These are phyloP conservation scores for Carassius auratus DNA, from an alignment of 2,113 vertebrate genomes.

Conservation along the genomic window DNA sequence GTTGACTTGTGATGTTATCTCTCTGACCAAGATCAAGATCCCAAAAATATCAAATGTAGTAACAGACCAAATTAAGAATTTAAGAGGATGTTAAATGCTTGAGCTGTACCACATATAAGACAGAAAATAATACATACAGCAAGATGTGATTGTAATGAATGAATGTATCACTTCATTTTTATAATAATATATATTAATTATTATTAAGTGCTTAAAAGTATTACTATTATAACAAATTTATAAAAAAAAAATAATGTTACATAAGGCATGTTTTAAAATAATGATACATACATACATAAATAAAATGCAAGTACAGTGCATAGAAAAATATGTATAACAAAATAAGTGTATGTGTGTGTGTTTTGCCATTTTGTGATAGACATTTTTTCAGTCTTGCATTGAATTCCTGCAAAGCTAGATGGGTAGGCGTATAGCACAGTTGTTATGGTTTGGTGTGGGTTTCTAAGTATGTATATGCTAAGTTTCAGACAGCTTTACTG, in stretches of 20 bases:
- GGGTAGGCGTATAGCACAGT: slow-evolving; percentile 18
- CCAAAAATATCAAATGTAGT: not conserved
- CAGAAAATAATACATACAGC: not conserved
- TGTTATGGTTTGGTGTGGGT: slow-evolving; percentile 20
- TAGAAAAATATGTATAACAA: not conserved
- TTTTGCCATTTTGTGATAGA: not conserved
- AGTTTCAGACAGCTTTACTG: not conserved
- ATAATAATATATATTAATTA: not conserved
- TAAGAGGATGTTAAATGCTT: not conserved
- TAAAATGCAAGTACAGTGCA: not conserved
- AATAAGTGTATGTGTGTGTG: not conserved
- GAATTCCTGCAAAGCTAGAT: slow-evolving; percentile 31
- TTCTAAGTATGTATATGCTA: slow-evolving; percentile 10
- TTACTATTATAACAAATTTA: not conserved
- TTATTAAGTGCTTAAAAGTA: not conserved
- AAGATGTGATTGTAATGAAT: not conserved
- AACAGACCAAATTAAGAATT: not conserved
- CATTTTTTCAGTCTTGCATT: slow-evolving; percentile 22
- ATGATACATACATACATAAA: not conserved
- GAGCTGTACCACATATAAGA: not conserved
- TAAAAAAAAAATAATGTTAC: not conserved
- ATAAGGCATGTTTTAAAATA: not conserved
- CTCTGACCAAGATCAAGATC: not conserved
- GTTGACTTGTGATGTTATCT: not conserved
- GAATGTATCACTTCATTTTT: not conserved